Evolutionary conservation across 23 tunicate genomes (phyloP), one percentile per base, ranked within the genome.

Genomic region (Ciona savignyi): DNA sequence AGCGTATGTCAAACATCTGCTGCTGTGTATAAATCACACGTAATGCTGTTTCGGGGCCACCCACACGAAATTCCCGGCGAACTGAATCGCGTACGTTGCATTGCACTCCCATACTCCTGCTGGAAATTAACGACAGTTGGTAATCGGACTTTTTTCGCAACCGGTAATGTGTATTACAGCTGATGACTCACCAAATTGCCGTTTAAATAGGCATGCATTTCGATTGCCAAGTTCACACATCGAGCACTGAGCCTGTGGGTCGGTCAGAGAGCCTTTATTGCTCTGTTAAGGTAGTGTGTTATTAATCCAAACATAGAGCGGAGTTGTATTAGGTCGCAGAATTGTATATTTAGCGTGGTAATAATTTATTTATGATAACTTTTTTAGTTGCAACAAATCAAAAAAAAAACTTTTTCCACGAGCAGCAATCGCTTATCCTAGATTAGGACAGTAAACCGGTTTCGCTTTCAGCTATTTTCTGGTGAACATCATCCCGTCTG

Each of bases 51-150:
- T 42, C 56, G 56, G 56, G 56, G 56, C 56, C 56, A 42, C 56
- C 56, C 56, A 42, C 56, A 42, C 56, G 56, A 42, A 42, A 42
- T 42, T 42, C 56, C 56, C 56, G 56, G 56, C 56, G 56, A 42
- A 9, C 56, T 42, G 56, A 42, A 9, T 42, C 56, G 15, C 56
- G 56, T 42, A 42, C 56, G 56, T 42, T 42, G 56, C 56, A 42
- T 42, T 42, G 56, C 56, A 42, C 11, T 42, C 56, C 56, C 56
- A 42, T 42, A 42, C 56, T 42, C 56, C 56, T 42, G 56, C 56
- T 42, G 56, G 56, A 42, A 42, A 42, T 42, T 42, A 42, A 42
- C 56, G 56, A 42, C 56, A 42, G 56, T 42, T 42, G 56, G 56
- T 15, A 6, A 42, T 6, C 56, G 56, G 56, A 42, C 56, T 42